These are phyloP conservation scores for Chaetorhynchus papuensis DNA, from an alignment of 2,113 vertebrate species.

Conservation along the genomic window DNA sequence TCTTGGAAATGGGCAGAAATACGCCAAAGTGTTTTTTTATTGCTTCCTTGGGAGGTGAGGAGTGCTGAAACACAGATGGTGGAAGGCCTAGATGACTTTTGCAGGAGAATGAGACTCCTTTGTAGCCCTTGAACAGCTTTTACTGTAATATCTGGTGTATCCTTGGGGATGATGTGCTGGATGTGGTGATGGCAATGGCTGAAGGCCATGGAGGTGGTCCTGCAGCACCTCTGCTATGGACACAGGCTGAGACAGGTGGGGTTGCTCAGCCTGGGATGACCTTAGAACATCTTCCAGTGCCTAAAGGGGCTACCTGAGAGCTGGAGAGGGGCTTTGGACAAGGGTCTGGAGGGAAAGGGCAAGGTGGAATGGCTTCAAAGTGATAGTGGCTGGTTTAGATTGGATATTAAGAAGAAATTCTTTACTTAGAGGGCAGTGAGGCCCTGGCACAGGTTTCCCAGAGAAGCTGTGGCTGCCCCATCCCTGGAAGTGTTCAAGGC, in stretches of 20 bases:
- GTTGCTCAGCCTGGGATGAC: not conserved
- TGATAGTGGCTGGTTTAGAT: not conserved
- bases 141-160: not conserved
- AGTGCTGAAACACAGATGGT: not conserved
- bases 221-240: not conserved
- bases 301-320: not conserved
- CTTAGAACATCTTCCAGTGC: not conserved
- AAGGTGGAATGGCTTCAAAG: too few species aligned
- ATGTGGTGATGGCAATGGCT: not conserved
- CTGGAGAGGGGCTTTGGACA: not conserved
- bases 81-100: not conserved
- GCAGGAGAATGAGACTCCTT: not conserved
- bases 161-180: not conserved
- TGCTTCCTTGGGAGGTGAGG: not conserved
- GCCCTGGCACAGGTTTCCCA: too few species aligned
- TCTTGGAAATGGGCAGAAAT: not conserved
- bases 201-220: not conserved
- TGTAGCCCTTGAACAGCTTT: fast-evolving
- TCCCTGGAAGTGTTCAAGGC: not conserved
- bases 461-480: not conserved
- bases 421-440: not conserved
- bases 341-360: not conserved
- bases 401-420: not conserved
- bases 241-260: not conserved
- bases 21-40: not conserved